These are phyloP conservation scores for Lepus europaeus DNA, from an alignment of 2,113 vertebrate genomes.

Conservation along the genomic window DNA sequence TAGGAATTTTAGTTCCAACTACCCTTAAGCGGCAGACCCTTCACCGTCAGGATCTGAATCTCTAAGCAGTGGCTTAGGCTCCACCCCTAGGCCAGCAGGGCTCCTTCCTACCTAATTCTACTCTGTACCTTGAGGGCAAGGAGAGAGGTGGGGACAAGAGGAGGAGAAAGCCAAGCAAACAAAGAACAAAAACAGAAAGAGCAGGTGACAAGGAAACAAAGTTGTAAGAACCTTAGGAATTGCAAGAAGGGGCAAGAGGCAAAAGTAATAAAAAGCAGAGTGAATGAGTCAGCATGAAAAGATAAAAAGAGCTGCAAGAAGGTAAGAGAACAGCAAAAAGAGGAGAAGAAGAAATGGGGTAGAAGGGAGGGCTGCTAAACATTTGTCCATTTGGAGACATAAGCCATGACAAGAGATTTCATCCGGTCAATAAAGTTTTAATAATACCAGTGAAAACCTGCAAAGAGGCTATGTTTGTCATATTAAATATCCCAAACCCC, in stretches of 20 bases:
- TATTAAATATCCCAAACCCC: slow-evolving; percentile 49
- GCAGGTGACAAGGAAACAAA: slow-evolving; percentile 71
- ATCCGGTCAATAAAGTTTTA: slow-evolving; percentile 52
- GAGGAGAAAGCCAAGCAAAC: slow-evolving; percentile 63
- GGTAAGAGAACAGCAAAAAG: slow-evolving; percentile 29
- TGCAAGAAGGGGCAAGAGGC: slow-evolving; percentile 34
- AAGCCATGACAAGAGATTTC: not conserved
- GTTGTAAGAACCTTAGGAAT: slow-evolving; percentile 42
- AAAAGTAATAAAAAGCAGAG: slow-evolving; percentile 22
- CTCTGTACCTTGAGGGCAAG: slow-evolving; percentile 59
- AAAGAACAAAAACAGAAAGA: slow-evolving; percentile 69
- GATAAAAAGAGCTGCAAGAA: slow-evolving; percentile 27
- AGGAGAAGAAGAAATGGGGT: not conserved
- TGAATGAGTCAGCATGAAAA: slow-evolving; percentile 53
- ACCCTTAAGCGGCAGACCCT: not conserved
- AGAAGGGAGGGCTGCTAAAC: not conserved
- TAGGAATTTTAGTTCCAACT: not conserved
- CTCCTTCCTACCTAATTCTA: slow-evolving; percentile 63
- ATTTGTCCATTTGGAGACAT: not conserved
- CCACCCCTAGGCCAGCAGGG: slow-evolving; percentile 45
- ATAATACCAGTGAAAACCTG: not conserved
- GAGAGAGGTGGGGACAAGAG: slow-evolving; percentile 18
- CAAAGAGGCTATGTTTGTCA: not conserved
- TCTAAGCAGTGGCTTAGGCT: slow-evolving; percentile 36
- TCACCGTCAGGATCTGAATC: slow-evolving; percentile 38